These are phyloP conservation scores for Diabrotica balteata DNA, from an alignment of 2,888 invertebrate species.

Conservation along the genomic window DNA sequence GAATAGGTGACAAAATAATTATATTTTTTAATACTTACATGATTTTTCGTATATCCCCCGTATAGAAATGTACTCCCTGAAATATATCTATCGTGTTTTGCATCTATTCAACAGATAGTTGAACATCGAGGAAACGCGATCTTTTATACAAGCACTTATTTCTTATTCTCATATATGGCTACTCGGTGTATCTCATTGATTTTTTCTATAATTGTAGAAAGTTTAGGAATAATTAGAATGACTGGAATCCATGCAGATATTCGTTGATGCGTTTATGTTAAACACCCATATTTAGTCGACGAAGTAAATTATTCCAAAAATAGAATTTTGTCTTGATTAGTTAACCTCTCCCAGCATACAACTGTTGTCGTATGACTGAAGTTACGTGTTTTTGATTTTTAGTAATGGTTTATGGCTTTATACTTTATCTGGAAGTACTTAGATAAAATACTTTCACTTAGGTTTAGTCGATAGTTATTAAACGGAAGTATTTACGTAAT, in stretches of 20 bases:
- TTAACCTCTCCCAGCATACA: neutral
- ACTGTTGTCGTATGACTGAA: neutral
- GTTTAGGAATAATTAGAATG: constrained; percentile 18
- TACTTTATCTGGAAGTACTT: too few species aligned
- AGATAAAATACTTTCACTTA: too few species aligned
- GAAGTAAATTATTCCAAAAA: constrained; percentile 22
- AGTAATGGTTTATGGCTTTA: neutral
- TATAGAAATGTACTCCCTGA: constrained; percentile 1
- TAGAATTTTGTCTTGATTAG: constrained; percentile 15
- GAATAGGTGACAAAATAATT: neutral
- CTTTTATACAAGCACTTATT: constrained; percentile 6
- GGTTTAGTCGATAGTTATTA: too few species aligned
- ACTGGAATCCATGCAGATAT: constrained; percentile 11
- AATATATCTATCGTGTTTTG: constrained; percentile 24
- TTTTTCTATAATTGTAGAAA: constrained; percentile 20
- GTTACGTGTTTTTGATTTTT: constrained; percentile 6
- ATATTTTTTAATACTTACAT: too few species aligned
- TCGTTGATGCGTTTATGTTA: constrained; percentile 17
- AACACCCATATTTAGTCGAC: constrained; percentile 5
- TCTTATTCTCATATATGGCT: constrained; percentile 19
- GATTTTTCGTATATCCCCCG: neutral
- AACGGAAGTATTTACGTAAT: too few species aligned
- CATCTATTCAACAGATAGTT: constrained; percentile 26
- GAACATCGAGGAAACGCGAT: constrained; percentile 9
- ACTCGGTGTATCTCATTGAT: constrained; percentile 14